Evolutionary conservation across 35 echinoderm and acorn worm species (phyloP), one percentile per base, ranked within the genome.

Genomic region (Apostichopus parvimensis): DNA sequence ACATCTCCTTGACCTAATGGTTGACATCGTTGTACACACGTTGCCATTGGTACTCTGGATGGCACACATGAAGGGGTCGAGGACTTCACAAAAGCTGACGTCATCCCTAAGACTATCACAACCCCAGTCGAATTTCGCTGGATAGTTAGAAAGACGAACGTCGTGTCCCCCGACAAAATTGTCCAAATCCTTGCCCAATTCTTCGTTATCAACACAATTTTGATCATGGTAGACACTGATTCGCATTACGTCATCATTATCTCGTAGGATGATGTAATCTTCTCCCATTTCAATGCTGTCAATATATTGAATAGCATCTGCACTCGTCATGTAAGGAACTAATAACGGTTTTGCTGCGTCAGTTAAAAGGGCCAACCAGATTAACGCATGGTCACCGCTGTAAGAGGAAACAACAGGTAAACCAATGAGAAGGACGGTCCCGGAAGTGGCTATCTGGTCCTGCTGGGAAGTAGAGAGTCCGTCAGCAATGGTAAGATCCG

Each of bases 1-100:
- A 64, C 45, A 86, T 25, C 54, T 5, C 25, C 9, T 64, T 5
- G 83, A 86, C 5, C 0, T 4, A 8, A 57, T 86, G 3, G 83
- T 86, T 25, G 83, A 18, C 53, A 57, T 86, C 13, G 56, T 57
- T 12, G 55, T 86, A 86, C 83, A 86, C 4, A 86, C 53, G 54
- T 86, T 24, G 15, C 83, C 55, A 7, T 57, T n/a, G 14, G 53
- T 55, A 8, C 59, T 57, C n/a, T 17, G 12, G n/a, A 64, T 28
- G n/a, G 55, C 59, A 5, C 83, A 13, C 22, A 21, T 53, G 14
- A 60, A 57, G 8, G 45, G 26, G 9, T 86, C 17, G 15, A 85
- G 54, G 4, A 8, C 26, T 13, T 54, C 10, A 59, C 82, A 85
- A 59, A 85, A 85, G 10, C 26, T 23, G 34, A 18, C 21, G 12